Evolutionary conservation across 2,888 invertebrate species (phyloP).

Genomic region (Chalcis sispes): DNA sequence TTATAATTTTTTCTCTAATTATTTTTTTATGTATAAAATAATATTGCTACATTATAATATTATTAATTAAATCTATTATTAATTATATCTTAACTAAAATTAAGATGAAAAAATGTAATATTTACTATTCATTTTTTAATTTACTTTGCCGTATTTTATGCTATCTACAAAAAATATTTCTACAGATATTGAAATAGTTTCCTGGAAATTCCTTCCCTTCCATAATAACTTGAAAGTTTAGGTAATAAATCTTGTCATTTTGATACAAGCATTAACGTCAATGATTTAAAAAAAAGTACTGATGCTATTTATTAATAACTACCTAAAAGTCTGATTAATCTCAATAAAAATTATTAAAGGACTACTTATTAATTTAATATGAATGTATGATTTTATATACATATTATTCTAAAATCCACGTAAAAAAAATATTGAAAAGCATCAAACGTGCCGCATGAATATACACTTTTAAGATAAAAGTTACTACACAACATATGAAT

Average conservation of each 20-base stretch:
- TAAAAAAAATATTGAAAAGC: conserved; percentile 24
- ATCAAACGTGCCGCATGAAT: neutral
- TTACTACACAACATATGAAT: conserved; percentile 6
- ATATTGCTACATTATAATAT: neutral
- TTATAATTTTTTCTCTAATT: neutral
- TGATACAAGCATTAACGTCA: conserved; percentile 25
- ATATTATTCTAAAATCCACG: conserved; percentile 21
- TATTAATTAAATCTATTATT: conserved; percentile 1
- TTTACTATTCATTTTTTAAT: conserved; percentile 7
- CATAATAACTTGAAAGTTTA: neutral
- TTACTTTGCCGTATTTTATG: neutral
- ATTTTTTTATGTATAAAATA: neutral
- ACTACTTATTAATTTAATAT: conserved; percentile 33
- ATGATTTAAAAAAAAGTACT: conserved; percentile 44
- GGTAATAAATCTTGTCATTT: conserved; percentile 26
- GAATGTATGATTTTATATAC: conserved; percentile 26
- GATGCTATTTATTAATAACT: conserved; percentile 47
- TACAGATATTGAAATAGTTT: neutral
- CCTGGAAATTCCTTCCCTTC: conserved; percentile 2
- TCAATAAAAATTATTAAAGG: conserved; percentile 34
- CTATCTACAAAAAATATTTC: neutral
- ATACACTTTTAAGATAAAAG: conserved; percentile 9
- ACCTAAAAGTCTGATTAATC: conserved; percentile 53
- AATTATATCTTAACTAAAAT: neutral
- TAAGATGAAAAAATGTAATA: neutral